phyloP scores from a whole-genome alignment of 2,888 invertebrate genomes.

The Diplolepis rosae region DNA sequence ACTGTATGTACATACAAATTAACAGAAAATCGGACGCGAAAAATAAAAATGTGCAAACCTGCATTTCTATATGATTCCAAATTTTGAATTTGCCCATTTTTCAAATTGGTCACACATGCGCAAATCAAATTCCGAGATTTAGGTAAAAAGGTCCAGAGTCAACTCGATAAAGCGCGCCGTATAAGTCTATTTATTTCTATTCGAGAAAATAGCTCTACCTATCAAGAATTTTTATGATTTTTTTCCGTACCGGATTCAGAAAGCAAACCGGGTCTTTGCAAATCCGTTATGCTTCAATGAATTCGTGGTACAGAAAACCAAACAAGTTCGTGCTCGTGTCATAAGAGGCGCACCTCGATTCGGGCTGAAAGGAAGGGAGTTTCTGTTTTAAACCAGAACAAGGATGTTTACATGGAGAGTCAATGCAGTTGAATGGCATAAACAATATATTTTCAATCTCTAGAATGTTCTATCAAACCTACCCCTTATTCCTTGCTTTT shows the following conservation, averaged over 20 bases:
- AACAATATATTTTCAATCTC: no score
- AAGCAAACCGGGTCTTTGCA: background rate
- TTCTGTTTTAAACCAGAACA: background rate
- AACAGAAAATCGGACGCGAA: no score
- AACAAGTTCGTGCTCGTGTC: background rate
- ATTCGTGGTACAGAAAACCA: background rate
- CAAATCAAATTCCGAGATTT: no score
- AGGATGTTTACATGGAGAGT: background rate
- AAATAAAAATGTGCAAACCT: no score
- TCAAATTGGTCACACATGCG: no score
- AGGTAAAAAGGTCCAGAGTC: no score
- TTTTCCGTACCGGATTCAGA: slow-evolving; percentile 5
- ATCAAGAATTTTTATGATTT: background rate
- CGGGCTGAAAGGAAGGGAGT: background rate
- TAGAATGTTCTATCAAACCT: background rate
- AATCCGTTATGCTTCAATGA: background rate
- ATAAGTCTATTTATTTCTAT: background rate
- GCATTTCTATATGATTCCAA: no score
- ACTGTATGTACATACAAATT: no score
- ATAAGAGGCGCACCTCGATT: background rate
- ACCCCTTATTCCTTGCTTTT: background rate
- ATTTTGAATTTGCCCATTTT: no score
- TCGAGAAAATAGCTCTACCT: background rate
- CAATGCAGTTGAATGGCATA: background rate
- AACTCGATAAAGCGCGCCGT: background rate